phyloP scores from a whole-genome alignment of 2,113 vertebrate genomes.

The Bos indicus region DNA sequence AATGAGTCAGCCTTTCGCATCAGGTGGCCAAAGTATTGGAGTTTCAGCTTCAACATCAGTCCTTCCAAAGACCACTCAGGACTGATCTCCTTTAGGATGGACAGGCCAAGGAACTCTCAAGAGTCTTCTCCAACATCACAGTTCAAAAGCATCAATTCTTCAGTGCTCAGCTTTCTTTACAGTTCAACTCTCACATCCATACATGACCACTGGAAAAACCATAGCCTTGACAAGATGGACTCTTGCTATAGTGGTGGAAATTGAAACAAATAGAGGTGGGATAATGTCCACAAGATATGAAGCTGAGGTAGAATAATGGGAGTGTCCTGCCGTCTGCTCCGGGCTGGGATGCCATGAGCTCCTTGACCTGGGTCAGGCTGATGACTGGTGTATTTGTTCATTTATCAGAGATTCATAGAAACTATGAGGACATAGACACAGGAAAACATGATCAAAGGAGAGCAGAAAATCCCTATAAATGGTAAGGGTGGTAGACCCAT shows the following conservation, averaged over 20 bases:
- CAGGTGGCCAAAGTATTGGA: neutral
- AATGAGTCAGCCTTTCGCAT: neutral
- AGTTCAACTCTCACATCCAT: neutral
- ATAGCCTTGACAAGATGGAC: neutral
- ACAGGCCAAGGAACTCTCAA: neutral
- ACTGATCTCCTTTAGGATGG: neutral
- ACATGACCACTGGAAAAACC: neutral
- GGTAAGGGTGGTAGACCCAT: rapidly evolving
- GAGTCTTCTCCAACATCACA: neutral
- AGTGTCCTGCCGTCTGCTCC: neutral
- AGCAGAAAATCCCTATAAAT: neutral
- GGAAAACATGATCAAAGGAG: neutral
- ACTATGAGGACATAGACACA: neutral
- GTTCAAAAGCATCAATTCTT: neutral
- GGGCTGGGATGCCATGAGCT: neutral
- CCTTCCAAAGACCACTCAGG: neutral
- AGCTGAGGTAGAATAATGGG: neutral
- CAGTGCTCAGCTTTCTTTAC: neutral
- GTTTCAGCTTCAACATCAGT: neutral
- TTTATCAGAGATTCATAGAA: neutral
- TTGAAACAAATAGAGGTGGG: neutral
- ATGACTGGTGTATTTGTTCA: neutral
- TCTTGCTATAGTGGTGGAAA: neutral
- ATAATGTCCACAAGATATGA: rapidly evolving
- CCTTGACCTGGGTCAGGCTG: neutral